Evolutionary conservation across 2,797 vertebrate species (phyloP), one percentile per base, ranked within the genome.

Genomic region (Phylloscopus collybita): DNA sequence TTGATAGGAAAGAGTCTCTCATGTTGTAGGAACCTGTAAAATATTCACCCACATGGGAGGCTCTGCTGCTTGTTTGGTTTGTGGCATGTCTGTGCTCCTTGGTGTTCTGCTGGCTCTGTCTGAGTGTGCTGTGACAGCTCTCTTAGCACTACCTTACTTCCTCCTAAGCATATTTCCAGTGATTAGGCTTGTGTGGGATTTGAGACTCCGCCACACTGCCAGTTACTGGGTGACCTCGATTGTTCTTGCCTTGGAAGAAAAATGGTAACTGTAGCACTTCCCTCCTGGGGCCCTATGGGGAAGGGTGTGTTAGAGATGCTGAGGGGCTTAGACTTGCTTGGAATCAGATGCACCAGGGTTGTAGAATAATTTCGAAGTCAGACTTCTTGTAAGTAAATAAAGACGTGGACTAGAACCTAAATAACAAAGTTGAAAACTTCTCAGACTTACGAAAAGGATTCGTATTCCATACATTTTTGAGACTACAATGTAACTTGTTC

Each of bases 331-430:
- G 72, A 6, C 25, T 61, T 53, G 34, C 34, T 47, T 50, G 59
- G 32, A 61, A 18, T 61, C 60, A 27, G 36, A 14, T 45, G 21
- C 30, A 32, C 36, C 11, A 26, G 20, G 0, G 0, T 1, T 44
- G 36, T 12, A 38, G 54, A 84, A 17, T 75, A 42, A 36, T 75
- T 94, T 54, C 75, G 38, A 74, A 76, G 47, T 10, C n/a, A 11
- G 32, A 16, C 32, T 74, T 62, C 20, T 53, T 81, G 50, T 36
- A 19, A 47, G 30, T 38, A 54, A 64, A 29, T 44, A 74, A 70
- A 4, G 42, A 38, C 61, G 30, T 34, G 8, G 36, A 29, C 34
- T 65, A 42, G 62, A 86, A 62, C 36, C 26, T 76, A 49, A 83
- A 42, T n/a, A 53, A 12, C 13, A 59, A 76, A 73, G 25, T 29